These are phyloP conservation scores for Tanypteryx hageni DNA, from an alignment of 2,888 invertebrate species.

Conservation along the genomic window DNA sequence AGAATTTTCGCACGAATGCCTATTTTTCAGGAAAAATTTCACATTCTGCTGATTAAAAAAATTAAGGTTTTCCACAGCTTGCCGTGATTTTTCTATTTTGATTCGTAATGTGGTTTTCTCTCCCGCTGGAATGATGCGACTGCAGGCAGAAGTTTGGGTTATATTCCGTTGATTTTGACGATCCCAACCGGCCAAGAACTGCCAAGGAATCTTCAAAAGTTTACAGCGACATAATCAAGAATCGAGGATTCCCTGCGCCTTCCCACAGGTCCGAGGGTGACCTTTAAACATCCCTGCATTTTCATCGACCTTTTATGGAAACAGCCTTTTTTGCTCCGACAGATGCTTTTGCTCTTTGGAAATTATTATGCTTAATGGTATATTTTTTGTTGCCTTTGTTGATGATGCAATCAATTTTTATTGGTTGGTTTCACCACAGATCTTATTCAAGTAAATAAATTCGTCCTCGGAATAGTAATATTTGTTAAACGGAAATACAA, in stretches of 20 bases:
- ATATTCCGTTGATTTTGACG: constrained; percentile 83
- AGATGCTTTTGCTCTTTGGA: not conserved
- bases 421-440: not conserved
- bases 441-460: too few species aligned
- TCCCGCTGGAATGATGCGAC: not conserved
- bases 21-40: too few species aligned
- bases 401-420: not conserved
- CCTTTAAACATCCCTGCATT: not conserved
- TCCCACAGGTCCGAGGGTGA: not conserved
- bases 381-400: not conserved
- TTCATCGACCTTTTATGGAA: not conserved
- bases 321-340: too few species aligned
- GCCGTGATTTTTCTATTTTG: too few species aligned
- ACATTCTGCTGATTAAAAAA: too few species aligned
- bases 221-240: constrained; percentile 69
- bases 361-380: too few species aligned
- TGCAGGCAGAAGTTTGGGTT: constrained; percentile 78
- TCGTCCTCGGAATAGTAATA: too few species aligned
- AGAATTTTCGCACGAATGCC: too few species aligned
- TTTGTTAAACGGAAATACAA: too few species aligned
- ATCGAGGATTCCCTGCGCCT: constrained; percentile 42
- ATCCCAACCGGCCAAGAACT: constrained; percentile 81
- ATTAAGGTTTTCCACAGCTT: too few species aligned
- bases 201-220: constrained; percentile 82
- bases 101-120: not conserved